Conservation (phyloP, 2,888 invertebrate species). For the Lepidochitona cinerea region DNA sequence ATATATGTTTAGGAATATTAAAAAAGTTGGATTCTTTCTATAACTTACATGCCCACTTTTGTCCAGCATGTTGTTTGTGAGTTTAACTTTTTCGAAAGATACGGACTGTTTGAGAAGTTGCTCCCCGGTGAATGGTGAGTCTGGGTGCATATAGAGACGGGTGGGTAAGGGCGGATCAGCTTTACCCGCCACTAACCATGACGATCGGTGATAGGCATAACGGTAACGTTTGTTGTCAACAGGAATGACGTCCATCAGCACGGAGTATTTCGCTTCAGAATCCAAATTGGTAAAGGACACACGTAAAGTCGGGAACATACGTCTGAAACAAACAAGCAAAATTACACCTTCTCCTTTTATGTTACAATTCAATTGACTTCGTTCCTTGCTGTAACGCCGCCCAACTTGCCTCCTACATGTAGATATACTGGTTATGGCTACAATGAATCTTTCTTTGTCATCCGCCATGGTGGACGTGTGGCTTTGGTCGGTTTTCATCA, state of each 20-base stretch:
- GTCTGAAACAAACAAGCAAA: no score
- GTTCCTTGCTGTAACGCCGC: no score
- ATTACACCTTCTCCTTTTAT: no score
- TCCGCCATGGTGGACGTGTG: no score
- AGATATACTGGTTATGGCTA: no score
- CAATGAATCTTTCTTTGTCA: no score
- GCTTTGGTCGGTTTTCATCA: no score
- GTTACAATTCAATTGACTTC: no score
- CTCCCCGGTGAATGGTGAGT: slow-evolving; percentile 95
- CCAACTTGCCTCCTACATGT: no score
- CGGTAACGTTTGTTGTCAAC: slow-evolving; percentile 93
- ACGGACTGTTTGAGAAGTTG: slow-evolving; percentile 96
- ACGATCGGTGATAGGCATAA: slow-evolving; percentile 98
- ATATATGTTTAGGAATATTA: no score
- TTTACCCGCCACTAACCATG: slow-evolving; percentile 98
- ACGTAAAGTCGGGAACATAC: slow-evolving; percentile 98
- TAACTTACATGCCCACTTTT: slow-evolving; percentile 68
- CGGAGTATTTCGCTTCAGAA: slow-evolving; percentile 80
- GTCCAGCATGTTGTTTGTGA: slow-evolving; percentile 96
- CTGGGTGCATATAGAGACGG: slow-evolving; percentile 95
- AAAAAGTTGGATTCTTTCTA: no score
- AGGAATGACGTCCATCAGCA: slow-evolving; percentile 95
- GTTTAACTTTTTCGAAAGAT: slow-evolving; percentile 98
- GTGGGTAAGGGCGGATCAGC: slow-evolving; percentile 95
- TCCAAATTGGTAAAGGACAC: slow-evolving; percentile 88